phyloP scores from a whole-genome alignment of 2,797 vertebrate species.

The Chlorospingus semifuscus region DNA sequence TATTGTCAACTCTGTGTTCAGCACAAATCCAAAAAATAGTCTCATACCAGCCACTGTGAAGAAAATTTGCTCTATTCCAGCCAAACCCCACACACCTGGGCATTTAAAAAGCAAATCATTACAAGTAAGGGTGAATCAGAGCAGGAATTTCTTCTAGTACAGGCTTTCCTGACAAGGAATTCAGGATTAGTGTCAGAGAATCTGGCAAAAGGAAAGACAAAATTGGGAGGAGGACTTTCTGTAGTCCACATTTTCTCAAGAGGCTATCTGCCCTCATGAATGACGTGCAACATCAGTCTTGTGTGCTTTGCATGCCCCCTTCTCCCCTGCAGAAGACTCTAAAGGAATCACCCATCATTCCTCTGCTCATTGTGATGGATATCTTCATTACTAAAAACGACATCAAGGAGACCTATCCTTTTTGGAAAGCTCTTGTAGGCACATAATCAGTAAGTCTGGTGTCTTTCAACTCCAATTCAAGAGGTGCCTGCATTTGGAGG shows the following conservation, averaged over 20 bases:
- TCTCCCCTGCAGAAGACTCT: not conserved
- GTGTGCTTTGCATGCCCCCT: not conserved
- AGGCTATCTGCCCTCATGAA: not conserved
- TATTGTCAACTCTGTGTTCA: not conserved
- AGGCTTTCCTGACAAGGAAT: not conserved
- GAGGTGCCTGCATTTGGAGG: not conserved
- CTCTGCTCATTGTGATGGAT: not conserved
- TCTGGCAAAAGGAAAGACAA: not conserved
- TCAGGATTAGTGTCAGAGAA: not conserved
- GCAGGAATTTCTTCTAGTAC: not conserved
- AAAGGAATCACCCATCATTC: not conserved
- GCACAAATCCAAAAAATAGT: not conserved
- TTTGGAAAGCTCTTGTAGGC: not conserved
- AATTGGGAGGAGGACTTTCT: not conserved
- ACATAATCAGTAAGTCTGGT: not conserved
- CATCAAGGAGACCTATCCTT: not conserved
- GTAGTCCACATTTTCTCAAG: not conserved
- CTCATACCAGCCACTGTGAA: not conserved
- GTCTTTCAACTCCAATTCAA: not conserved
- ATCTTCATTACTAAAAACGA: not conserved
- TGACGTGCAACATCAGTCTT: not conserved
- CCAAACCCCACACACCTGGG: not conserved
- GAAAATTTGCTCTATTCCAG: not conserved
- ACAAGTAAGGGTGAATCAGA: not conserved
- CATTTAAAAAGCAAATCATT: not conserved